These are phyloP conservation scores for Cecropterus lyciades DNA, from an alignment of 1,140 invertebrate genomes.

Conservation along the genomic window DNA sequence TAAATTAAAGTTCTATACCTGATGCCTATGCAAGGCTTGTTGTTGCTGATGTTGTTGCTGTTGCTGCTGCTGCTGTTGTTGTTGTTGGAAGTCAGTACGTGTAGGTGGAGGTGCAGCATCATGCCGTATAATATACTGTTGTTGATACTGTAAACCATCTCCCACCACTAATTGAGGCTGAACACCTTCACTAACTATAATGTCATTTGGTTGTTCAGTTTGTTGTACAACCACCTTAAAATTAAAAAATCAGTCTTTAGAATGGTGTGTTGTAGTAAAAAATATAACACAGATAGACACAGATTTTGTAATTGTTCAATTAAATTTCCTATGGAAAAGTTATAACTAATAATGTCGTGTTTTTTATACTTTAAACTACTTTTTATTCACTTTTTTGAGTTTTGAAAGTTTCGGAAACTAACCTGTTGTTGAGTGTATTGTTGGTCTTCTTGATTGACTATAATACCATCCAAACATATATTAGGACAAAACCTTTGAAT, in stretches of 20 bases:
- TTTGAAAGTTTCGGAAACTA: constrained; percentile 18
- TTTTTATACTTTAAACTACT: too few species aligned
- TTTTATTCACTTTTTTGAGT: too few species aligned
- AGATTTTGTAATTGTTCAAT: too few species aligned
- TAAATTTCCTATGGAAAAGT: too few species aligned
- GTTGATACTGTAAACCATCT: constrained; percentile 76
- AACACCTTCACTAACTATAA: constrained; percentile 75
- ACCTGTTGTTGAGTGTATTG: constrained; percentile 78
- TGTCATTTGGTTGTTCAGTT: constrained; percentile 74
- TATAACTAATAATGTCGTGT: too few species aligned
- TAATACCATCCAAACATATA: constrained; percentile 75
- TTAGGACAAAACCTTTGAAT: constrained; percentile 79
- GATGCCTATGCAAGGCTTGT: constrained; percentile 69
- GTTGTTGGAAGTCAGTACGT: constrained; percentile 68
- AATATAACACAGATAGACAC: not conserved
- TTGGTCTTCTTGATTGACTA: constrained; percentile 79
- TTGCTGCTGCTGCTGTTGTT: constrained; percentile 56
- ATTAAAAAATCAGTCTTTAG: constrained; percentile 31
- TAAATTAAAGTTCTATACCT: constrained; percentile 48
- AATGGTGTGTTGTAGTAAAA: not conserved
- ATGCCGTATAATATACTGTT: constrained; percentile 78
- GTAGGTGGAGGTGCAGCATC: constrained; percentile 58
- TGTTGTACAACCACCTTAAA: constrained; percentile 76
- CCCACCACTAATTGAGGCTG: constrained; percentile 74
- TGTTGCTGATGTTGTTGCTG: constrained; percentile 57